Evolutionary conservation across 92 coral and sea anemone species (phyloP), one percentile per base, ranked within the genome.

Genomic region (Parazoanthus darwini): DNA sequence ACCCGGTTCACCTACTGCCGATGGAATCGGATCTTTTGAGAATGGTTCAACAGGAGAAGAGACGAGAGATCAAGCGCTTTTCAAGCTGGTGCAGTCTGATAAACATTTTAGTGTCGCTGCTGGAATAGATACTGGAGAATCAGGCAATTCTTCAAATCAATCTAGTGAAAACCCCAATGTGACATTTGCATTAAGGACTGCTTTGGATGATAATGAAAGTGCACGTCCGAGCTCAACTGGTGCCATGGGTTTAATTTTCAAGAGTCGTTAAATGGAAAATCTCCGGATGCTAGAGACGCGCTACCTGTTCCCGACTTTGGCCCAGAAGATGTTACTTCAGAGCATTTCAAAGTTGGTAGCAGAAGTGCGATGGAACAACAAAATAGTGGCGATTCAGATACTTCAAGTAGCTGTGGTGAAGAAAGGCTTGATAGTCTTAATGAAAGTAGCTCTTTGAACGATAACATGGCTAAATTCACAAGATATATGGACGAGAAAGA

Each of bases 401-500:
- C 23, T 58, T 56, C 66, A 51, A 58, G 38, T 58, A 74, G 82
- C 48, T 54, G 73, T 35, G 74, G 74, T 78, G 89, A 63, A 35
- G 89, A 86, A 56, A 59, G 50, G n/a, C 23, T 80, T 67, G 93
- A 87, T 33, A 72, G 89, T 78, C 51, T 90, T 35, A 91, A 85
- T 26, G 89, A 83, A 14, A 82, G 36, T 23, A 84, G 82, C 42
- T 78, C 63, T 4, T 23, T 86, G 50, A 86, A 86, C 58, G 81
- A 73, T 42, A 86, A 75, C 74, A 48, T 78, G 82, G 35, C 85
- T 6, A 85, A 74, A 63, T 72, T 72, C 42, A 73, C 82, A 11
- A 71, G 76, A 68, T 94, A 88, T 85, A 85, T 86, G 85, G 93
- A 94, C 59, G 91, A 91, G n/a, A 88, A 88, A 86, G 98, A 95